Base-by-base conservation (phyloP, 2,113 vertebrate genomes). In the Chionodraco myersi region DNA sequence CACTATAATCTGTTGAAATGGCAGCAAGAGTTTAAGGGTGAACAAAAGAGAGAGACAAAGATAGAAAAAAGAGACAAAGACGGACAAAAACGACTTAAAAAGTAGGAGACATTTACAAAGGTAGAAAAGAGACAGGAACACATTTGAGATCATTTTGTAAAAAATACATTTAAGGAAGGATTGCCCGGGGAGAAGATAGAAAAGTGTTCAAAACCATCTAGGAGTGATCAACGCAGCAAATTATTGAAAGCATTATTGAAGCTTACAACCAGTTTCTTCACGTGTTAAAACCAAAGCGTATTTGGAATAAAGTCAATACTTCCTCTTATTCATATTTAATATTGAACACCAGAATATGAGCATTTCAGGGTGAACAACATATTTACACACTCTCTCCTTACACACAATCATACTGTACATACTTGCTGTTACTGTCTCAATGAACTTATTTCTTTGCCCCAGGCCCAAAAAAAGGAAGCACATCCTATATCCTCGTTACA, bases 391-490 rank as follows among this genome's bases (percentile, higher is more conserved):
- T 30, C 30, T 30, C 30, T 30, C 30, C 3, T 30, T 30, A 30
- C 30, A 30, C 30, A 30, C 30, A 30, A 30, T 30, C 30, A 30
- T 30, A 30, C 30, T 30, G 30, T 30, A 30, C 30, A 30, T 30
- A 30, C 30, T 34, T 15, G 0, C 44, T 16, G 10, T 61, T 13
- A 30, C 47, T 72, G 36, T 72, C 47, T 73, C 56, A 60, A 34
- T 82, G 51, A 67, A 45, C 44, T 77, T 72, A 56, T 26, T 79
- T 63, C 44, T 26, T 72, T 79, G 74, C 85, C 51, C 44, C 23
- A 84, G 73, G 48, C 44, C 62, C 41, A 60, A 72, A 79, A 86
- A 86, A 86, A 93, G 91, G 91, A 94, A 93, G 75, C 62, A 86
- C 87, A 65, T 91, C 90, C 86, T 92, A 80, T 79, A 59, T 64